Base-by-base conservation (phyloP, 2,113 vertebrate genomes). In the Grammomys dolichurus region DNA sequence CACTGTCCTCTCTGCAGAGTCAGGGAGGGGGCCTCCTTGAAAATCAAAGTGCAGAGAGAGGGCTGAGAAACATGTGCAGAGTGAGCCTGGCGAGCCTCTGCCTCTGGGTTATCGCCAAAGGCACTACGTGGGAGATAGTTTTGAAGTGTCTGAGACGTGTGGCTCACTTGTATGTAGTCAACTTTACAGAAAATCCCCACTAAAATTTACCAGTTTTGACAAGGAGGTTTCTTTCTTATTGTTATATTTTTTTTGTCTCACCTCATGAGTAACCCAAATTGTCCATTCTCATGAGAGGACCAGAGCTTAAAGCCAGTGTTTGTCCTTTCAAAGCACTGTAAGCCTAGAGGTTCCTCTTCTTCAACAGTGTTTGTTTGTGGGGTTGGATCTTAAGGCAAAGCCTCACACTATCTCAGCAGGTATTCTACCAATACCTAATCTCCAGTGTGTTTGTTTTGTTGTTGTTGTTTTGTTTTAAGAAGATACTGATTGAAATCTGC, bases 21-120 rank as follows among this genome's bases (percentile, higher is more conserved):
- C 46, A 73, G 33, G 80, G 40, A 19, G 86, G 89, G 36, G 28
- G 11, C 89, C 43, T 76, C 43, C 93, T 75, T 92, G 54, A 28
- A 92, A 86, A 95, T 90, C 84, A 96, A 85, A 88, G 70, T 48
- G 17, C 17, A 76, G 58, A 73, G 36, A 75, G 92, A 87, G 95
- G 73, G 36, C 60, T 81, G 65, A 77, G 16, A 28, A 48, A 69
- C 8, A 51, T 8, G 9, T 40, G 33, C 75, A 94, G 4, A 70
- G 8, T 40, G 87, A 91, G 24, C 28, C 65, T 69, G 65, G 65
- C 12, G 12, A 69, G 65, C 65, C 65, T 81, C 19, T 85, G 14
- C 26, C 63, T 81, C 28, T 70, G 24, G 36, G 20, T 73, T 78
- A 87, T 36, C 85, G 84, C 70, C 90, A 93, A 48, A 63, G 72